phyloP scores from a whole-genome alignment of 2,113 vertebrate species.

The Cariama cristata region DNA sequence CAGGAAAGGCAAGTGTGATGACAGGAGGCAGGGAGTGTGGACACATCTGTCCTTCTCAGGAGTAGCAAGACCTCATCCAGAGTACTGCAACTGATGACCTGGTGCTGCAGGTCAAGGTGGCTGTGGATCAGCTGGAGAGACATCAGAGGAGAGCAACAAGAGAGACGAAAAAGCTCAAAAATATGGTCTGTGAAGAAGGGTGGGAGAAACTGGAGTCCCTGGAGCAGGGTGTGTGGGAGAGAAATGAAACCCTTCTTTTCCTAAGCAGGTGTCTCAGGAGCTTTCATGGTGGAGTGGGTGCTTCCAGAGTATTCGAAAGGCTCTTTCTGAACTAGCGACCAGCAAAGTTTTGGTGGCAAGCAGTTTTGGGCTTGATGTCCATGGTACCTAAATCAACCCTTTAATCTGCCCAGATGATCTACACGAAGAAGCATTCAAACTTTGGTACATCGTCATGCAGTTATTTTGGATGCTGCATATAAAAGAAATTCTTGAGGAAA shows the following conservation, averaged over 20 bases:
- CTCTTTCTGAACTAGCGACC: background rate
- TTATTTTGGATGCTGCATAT: background rate
- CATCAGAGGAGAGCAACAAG: background rate
- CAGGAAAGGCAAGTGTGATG: background rate
- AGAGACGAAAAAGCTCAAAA: background rate
- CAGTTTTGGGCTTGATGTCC: background rate
- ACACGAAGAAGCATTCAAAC: background rate
- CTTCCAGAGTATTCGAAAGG: background rate
- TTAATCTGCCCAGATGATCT: background rate
- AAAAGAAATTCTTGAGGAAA: background rate
- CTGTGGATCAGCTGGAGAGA: background rate
- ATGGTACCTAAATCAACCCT: background rate
- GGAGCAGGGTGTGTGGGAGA: background rate
- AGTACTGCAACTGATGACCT: background rate
- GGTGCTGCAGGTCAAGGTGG: background rate
- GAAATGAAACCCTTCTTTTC: background rate
- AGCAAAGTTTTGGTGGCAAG: background rate
- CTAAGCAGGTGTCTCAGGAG: background rate
- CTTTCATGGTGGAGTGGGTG: background rate
- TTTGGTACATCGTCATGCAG: background rate
- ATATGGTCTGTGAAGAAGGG: background rate
- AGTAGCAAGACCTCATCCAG: background rate
- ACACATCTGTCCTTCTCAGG: background rate
- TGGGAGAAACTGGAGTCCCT: background rate
- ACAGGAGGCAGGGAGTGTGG: rapidly evolving